These are phyloP conservation scores for Leptinotarsa peninsularis DNA, from an alignment of 2,888 invertebrate species.

Conservation along the genomic window DNA sequence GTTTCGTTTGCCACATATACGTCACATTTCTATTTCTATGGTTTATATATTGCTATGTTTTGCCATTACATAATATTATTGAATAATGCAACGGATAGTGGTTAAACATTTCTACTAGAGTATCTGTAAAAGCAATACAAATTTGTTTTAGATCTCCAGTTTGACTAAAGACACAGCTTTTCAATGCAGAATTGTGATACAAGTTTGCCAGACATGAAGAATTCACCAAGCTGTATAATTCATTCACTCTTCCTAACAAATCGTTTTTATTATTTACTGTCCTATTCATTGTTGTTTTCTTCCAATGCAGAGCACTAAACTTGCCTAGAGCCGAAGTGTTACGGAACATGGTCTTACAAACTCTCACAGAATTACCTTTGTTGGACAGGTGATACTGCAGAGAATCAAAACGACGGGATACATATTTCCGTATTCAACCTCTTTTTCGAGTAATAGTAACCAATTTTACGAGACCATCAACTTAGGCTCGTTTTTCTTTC, in stretches of 20 bases:
- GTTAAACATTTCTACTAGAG: background rate
- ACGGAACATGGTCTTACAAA: constrained; percentile 37
- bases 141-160: constrained; percentile 34
- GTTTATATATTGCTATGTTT: constrained; percentile 38
- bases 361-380: constrained; percentile 24
- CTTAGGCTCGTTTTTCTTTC: constrained; percentile 18
- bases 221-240: no score
- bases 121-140: constrained; percentile 34
- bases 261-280: background rate
- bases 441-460: constrained; percentile 5
- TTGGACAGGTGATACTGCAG: constrained; percentile 7
- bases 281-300: background rate
- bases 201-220: constrained; percentile 11
- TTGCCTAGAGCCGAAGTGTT: constrained; percentile 9
- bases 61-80: constrained; percentile 32
- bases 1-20: constrained; percentile 35
- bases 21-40: constrained; percentile 41
- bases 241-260: no score
- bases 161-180: constrained; percentile 35
- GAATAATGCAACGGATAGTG: constrained; percentile 27
- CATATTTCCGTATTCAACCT: constrained; percentile 11
- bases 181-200: constrained; percentile 31
- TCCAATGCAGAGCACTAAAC: constrained; percentile 7
- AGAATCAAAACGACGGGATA: background rate
- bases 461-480: constrained; percentile 22